Percentiles rank a stretch among this genome's conserved stretches.
phyloP scores from a whole-genome alignment of 2,797 vertebrate species.

The Bovichtus diacanthus region DNA sequence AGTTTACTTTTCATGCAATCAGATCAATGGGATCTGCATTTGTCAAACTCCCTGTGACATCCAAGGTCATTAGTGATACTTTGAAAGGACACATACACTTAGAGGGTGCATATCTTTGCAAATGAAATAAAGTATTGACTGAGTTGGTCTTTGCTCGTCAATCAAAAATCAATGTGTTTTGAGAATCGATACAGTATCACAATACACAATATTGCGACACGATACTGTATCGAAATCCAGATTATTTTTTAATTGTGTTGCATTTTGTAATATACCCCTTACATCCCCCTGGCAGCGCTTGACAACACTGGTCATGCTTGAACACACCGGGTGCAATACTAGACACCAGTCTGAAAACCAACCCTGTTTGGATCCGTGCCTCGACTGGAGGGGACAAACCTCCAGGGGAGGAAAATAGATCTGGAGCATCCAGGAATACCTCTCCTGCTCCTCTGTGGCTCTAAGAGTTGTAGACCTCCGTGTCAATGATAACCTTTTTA shows the following conservation, averaged over 20 bases:
- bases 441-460: conserved; percentile 1
- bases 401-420: conserved; percentile 8
- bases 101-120: too few species aligned
- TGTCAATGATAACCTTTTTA: conserved; percentile 9
- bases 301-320: not conserved
- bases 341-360: conserved; percentile 30
- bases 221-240: too few species aligned
- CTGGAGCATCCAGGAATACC: conserved; percentile 20
- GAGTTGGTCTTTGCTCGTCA: too few species aligned
- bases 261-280: not conserved
- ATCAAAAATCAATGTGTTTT: too few species aligned
- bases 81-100: too few species aligned
- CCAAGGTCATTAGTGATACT: too few species aligned
- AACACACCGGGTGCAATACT: not conserved
- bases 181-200: too few species aligned
- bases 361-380: conserved; percentile 13
- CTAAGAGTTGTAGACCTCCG: not conserved
- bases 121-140: too few species aligned
- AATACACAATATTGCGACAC: too few species aligned
- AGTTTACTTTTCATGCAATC: too few species aligned
- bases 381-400: conserved; percentile 26
- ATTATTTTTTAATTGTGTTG: not conserved
- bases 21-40: too few species aligned
- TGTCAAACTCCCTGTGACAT: too few species aligned
- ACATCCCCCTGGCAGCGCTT: not conserved